Base-by-base conservation (phyloP, 2,797 vertebrate genomes). In the Discoglossus pictus region DNA sequence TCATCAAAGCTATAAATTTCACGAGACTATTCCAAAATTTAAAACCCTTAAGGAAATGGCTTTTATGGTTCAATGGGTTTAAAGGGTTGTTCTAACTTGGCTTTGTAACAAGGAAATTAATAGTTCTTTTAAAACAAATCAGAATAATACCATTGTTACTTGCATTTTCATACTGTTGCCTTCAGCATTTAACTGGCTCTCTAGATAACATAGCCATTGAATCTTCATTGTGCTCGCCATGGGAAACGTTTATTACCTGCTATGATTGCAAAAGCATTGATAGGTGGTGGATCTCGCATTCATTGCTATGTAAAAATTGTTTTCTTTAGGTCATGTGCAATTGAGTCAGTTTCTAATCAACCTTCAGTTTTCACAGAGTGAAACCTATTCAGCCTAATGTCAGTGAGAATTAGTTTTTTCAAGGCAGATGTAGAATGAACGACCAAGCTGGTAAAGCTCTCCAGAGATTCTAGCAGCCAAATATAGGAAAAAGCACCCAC, bases 81-180 rank as follows among this genome's bases (percentile, higher is more conserved):
- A 90, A 91, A 91, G 89, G 88, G 87, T 88, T 85, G 89, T 85
- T 94, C 88, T 93, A 87, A 88, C 88, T 90, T 87, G 88, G 87
- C 82, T 91, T 88, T 84, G 83, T 92, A 94, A 94, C 89, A 87
- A 90, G 88, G 82, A 93, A 94, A 95, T 96, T 92, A 95, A 96
- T 93, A 86, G 87, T 91, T 92, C 87, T 88, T 89, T 88, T 91
- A 88, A 93, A 92, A 93, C 91, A 92, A 93, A 95, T 93, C 90
- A 86, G 88, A 92, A 92, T 91, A 88, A 90, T 88, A 84, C 85
- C 85, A 85, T 86, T 83, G 78, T 82, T 86, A 82, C 77, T 73
- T 85, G 85, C 83, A 83, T 88, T 90, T 90, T 86, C 87, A 79
- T 81, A 86, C 75, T 78, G 72, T 72, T 86, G 79, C 77, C 62